Evolutionary conservation across 2,797 vertebrate species (phyloP), one percentile per base, ranked within the genome.

Genomic region (Buceros bicornis): DNA sequence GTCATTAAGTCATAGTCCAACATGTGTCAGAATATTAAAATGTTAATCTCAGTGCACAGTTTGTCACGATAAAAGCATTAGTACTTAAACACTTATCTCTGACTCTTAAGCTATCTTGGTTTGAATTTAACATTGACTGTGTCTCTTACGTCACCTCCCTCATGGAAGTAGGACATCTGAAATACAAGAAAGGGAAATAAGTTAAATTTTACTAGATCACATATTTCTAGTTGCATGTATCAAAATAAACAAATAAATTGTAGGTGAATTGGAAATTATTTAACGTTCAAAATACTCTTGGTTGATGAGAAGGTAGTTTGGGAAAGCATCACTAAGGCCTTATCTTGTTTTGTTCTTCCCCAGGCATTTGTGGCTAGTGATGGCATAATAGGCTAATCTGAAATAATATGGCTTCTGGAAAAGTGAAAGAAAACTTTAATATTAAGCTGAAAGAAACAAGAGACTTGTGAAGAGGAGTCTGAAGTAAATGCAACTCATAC

Each of bases 1-100:
- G 51, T 84, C 85, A 91, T 88, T 85, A 69, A 96, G 82, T 88
- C 87, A 78, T 74, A 88, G 86, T 69, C 58, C 37, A 89, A 74
- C 16, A 65, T 35, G 21, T 2, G 14, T 65, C 77, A 76, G 25
- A 93, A 91, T 72, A 58, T 19, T 58, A 78, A 89, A 3, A 83
- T 20, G 69, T 72, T 90, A 95, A 96, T 86, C 43, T 82, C 45
- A 76, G 72, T 58, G 72, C 29, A 47, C 37, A 70, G 48, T 76
- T 42, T 60, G 56, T 64, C 48, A 89, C 87, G 77, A 92, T 62
- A 88, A 94, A 88, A 69, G 2, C 25, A 53, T 73, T 76, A 60
- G 16, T 51, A 81, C 40, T 91, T 82, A 91, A 79, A 62, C 58
- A 47, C 25, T 79, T 33, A 48, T 42, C 24, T 83, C 80, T 82